Base-by-base conservation (phyloP, 2,113 vertebrate species). In the Paramormyrops kingsleyae region DNA sequence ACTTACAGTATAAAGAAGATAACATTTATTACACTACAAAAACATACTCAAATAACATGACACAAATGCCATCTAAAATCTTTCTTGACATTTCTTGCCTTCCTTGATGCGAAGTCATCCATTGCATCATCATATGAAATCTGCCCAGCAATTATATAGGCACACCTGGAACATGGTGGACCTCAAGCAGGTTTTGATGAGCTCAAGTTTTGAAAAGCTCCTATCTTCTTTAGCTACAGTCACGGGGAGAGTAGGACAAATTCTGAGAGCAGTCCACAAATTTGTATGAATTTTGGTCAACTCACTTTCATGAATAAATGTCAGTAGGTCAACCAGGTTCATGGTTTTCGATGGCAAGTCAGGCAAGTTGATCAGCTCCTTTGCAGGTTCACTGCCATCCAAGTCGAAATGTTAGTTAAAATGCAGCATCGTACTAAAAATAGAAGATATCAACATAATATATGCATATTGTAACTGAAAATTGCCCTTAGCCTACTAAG, bases 301-400 rank as follows among this genome's bases (percentile, higher is more conserved):
- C 62, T 90, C 80, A 42, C 59, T 90, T 53, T 87, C 62, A 27
- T 90, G 27, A 53, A 19, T 53, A 53, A 19, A 52, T 52, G 17
- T 53, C 52, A 53, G 52, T 5, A 19, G 52, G 52, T 53, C 4
- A 53, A 19, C 0, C 17, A 53, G 17, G 52, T 17, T 53, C 17
- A 53, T 53, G 17, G 52, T 19, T 53, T 53, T 53, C 52, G 52
- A 53, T 5, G 52, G 52, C 15, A 53, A 53, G 52, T 53, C 52
- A 5, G 52, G 52, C 15, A 91, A 77, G 87, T 89, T 91, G 19
- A 90, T 90, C 17, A 89, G 42, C 66, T 91, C 89, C 83, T 91
- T 89, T 24, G 31, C 66, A 89, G 88, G 85, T 87, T 87, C 87
- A 83, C n/a, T 89, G 49, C 88, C 85, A 62, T 92, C 88, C 84